A percentile compares a stretch with the other conserved stretches of the same genome.
phyloP scores from a whole-genome alignment of 2,797 vertebrate species.

The Fistularia tabacaria region DNA sequence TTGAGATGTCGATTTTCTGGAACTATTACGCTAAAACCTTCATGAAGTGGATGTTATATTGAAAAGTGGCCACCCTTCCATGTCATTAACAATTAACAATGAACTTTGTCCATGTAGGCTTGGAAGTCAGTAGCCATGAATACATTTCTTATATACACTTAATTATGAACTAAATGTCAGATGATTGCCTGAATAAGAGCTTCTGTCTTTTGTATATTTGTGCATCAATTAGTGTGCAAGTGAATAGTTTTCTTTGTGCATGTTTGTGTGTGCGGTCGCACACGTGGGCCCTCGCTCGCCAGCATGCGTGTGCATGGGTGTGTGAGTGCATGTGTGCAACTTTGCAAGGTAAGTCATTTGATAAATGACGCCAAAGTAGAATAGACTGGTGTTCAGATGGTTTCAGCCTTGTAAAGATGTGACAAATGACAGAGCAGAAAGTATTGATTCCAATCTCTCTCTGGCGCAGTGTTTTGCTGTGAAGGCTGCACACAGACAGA shows the following conservation, averaged over 20 bases:
- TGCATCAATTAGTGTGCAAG: constrained; percentile 4
- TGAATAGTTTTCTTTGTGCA: constrained; percentile 5
- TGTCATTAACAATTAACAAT: not conserved
- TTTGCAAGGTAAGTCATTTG: constrained; percentile 77
- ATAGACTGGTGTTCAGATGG: constrained; percentile 87
- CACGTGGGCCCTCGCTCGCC: too few species aligned
- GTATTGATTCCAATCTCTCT: constrained; percentile 96
- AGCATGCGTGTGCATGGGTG: constrained; percentile 6
- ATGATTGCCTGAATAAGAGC: constrained; percentile 8
- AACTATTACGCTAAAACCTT: not conserved
- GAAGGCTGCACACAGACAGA: constrained; percentile 70
- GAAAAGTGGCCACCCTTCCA: not conserved
- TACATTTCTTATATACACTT: constrained; percentile 5
- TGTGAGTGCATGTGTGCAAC: constrained; percentile 16
- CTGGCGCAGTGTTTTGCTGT: constrained; percentile 91
- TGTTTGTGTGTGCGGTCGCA: not conserved
- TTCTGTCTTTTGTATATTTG: not conserved
- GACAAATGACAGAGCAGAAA: constrained; percentile 96
- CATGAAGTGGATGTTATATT: constrained; percentile 6
- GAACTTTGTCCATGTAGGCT: too few species aligned
- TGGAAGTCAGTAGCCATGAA: constrained; percentile 1
- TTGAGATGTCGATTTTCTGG: too few species aligned
- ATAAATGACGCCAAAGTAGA: constrained; percentile 93
- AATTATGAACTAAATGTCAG: constrained; percentile 13
- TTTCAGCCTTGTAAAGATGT: constrained; percentile 97